Evolutionary conservation across 2,888 invertebrate genomes (phyloP).

Genomic region (Drosophila birchii): DNA sequence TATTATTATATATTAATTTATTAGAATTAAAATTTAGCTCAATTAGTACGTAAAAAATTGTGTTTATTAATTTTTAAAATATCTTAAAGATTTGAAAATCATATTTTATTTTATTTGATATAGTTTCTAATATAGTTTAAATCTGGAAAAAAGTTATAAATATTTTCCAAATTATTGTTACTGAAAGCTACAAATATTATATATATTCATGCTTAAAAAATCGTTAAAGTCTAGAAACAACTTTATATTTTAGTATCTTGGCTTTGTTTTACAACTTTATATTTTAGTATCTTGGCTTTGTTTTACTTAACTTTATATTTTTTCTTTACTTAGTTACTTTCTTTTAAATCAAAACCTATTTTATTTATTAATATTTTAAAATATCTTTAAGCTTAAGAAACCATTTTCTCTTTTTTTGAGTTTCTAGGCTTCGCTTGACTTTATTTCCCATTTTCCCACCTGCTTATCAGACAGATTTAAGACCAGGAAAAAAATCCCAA

Average conservation of each 20-base stretch:
- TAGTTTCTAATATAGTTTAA: neutral
- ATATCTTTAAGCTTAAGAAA: neutral
- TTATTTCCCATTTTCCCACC: too few species aligned
- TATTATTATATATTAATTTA: too few species aligned
- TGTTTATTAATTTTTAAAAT: too few species aligned
- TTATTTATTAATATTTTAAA: too few species aligned
- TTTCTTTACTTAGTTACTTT: too few species aligned
- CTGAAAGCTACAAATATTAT: neutral
- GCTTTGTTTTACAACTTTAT: neutral
- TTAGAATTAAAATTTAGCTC: too few species aligned
- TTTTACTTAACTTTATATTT: too few species aligned
- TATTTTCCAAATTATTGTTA: neutral
- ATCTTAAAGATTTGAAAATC: too few species aligned
- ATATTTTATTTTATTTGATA: neutral
- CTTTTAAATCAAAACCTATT: too few species aligned
- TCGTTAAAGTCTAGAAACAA: neutral
- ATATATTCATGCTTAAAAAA: neutral
- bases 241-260: neutral
- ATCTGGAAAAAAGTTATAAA: neutral
- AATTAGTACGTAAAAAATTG: too few species aligned
- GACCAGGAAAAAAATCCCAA: neutral
- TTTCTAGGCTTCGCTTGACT: neutral
- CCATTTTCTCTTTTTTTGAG: neutral
- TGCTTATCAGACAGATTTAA: neutral
- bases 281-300: neutral